These are phyloP conservation scores for Diaperis boleti DNA, from an alignment of 2,888 invertebrate genomes.

Conservation along the genomic window DNA sequence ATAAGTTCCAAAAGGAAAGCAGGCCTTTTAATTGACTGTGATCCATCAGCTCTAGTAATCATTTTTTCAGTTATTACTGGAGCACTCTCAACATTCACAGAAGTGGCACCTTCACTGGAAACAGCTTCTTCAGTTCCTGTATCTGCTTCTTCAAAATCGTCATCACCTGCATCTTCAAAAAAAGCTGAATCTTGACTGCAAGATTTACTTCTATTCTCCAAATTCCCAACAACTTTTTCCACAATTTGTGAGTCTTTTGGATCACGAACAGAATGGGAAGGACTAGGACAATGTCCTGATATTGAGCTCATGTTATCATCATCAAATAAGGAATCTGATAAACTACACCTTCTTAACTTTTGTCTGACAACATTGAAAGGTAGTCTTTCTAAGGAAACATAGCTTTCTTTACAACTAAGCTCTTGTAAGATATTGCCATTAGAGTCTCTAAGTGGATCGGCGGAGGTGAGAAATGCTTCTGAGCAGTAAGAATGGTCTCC, in stretches of 20 bases:
- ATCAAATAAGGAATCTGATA: slow-evolving; percentile 34
- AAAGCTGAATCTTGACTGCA: slow-evolving; percentile 40
- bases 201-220: slow-evolving; percentile 32
- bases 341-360: slow-evolving; percentile 26
- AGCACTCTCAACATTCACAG: too few relatives aligned
- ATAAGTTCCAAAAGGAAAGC: too few relatives aligned
- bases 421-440: not conserved
- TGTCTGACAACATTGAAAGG: slow-evolving; percentile 15
- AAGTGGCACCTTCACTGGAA: not conserved
- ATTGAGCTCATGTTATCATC: slow-evolving; percentile 23
- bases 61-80: too few relatives aligned
- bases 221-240: slow-evolving; percentile 1
- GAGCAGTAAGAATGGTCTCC: not conserved
- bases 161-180: slow-evolving; percentile 10
- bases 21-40: too few relatives aligned
- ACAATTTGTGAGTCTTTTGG: not conserved
- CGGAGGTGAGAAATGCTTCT: not conserved
- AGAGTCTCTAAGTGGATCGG: too few relatives aligned
- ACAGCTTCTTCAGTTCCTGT: not conserved
- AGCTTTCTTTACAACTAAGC: slow-evolving; percentile 10
- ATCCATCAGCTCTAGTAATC: too few relatives aligned
- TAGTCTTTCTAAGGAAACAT: slow-evolving; percentile 25
- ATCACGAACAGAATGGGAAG: not conserved
- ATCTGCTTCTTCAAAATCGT: not conserved
- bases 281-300: not conserved